A percentile compares a stretch with the other conserved stretches of the same genome.
These are phyloP conservation scores for Zaprionus taronus DNA, from an alignment of 1,140 invertebrate species.

Conservation along the genomic window DNA sequence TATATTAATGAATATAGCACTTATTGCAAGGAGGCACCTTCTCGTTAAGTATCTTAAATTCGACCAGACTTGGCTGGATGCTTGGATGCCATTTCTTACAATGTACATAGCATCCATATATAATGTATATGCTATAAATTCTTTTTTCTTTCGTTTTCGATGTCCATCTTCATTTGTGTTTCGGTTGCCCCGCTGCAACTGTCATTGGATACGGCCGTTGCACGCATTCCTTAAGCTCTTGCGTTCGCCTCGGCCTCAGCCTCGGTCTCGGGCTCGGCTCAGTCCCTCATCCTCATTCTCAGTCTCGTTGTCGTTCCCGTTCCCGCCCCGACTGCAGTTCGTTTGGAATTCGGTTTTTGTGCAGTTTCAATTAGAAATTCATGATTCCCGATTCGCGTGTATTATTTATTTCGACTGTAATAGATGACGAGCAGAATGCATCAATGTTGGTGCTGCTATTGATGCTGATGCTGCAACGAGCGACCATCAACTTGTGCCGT, in stretches of 20 bases:
- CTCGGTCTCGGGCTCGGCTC: too few species aligned
- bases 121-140: not conserved
- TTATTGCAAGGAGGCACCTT: too few species aligned
- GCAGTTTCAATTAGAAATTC: constrained; percentile 64
- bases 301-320: not conserved
- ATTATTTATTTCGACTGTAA: constrained; percentile 52
- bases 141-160: constrained; percentile 22
- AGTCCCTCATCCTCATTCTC: not conserved
- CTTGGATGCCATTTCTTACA: not conserved
- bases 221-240: constrained; percentile 54
- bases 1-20: too few species aligned
- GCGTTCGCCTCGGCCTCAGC: too few species aligned
- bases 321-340: constrained; percentile 1
- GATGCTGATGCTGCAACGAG: constrained; percentile 1
- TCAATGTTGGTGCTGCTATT: not conserved
- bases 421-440: constrained; percentile 8
- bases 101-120: not conserved
- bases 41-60: not conserved
- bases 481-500: not conserved
- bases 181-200: constrained; percentile 40
- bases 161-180: constrained; percentile 13
- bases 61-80: not conserved
- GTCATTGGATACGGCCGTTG: constrained; percentile 59
- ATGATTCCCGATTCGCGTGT: constrained; percentile 44
- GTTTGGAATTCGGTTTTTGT: constrained; percentile 35